Percentiles rank a stretch among this genome's conserved stretches.
Conservation (phyloP, 1,140 invertebrate species). For the Magallana angulata region DNA sequence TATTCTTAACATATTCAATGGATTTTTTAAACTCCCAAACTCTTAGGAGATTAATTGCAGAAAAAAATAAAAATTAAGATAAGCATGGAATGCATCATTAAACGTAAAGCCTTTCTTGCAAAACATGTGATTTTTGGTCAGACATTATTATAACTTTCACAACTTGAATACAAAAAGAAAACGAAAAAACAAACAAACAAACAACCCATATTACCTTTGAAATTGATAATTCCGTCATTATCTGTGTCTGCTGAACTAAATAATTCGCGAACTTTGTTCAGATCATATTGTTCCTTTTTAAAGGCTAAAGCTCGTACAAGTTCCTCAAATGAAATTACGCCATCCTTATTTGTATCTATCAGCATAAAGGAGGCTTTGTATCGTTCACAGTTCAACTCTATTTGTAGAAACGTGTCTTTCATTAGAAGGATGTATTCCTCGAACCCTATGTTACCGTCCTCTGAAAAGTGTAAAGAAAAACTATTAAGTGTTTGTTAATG, state of each 20-base stretch:
- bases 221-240: not conserved
- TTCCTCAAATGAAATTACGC: constrained; percentile 19
- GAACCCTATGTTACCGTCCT: not conserved
- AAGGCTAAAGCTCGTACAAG: constrained; percentile 22
- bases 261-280: constrained; percentile 4
- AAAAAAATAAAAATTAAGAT: no score
- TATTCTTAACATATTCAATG: no score
- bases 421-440: not conserved
- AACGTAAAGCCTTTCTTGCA: no score
- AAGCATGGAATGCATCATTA: no score
- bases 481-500: no score
- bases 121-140: no score
- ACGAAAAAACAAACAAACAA: no score
- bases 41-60: no score
- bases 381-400: constrained; percentile 3
- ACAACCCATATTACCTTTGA: not conserved
- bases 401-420: constrained; percentile 21
- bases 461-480: not conserved
- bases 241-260: constrained; percentile 13
- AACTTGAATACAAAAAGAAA: no score
- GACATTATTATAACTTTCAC: no score
- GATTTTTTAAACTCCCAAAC: no score
- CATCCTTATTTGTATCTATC: constrained; percentile 1
- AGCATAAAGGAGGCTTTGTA: constrained; percentile 9
- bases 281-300: constrained; percentile 1